These are phyloP conservation scores for Solea solea DNA, from an alignment of 2,113 vertebrate genomes.

Conservation along the genomic window DNA sequence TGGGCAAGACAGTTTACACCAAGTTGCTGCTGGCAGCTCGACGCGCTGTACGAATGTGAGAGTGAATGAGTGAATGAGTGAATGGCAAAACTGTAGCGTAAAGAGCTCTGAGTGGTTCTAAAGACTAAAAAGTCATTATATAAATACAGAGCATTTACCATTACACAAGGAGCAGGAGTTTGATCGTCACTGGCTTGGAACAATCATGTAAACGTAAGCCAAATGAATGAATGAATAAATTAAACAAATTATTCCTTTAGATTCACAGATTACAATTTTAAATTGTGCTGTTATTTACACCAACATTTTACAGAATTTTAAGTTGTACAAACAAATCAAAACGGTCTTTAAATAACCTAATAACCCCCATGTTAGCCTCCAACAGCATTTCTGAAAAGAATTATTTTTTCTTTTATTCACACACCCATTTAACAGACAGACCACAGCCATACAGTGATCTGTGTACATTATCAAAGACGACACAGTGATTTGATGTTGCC, in stretches of 20 bases:
- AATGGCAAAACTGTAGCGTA: too few species aligned
- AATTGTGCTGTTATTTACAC: conserved; percentile 30
- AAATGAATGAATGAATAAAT: conserved; percentile 19
- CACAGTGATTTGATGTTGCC: conserved; percentile 42
- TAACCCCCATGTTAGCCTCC: background rate
- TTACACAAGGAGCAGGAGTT: background rate
- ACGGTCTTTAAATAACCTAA: background rate
- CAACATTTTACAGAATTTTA: conserved; percentile 23
- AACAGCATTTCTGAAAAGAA: conserved; percentile 1
- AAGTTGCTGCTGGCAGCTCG: too few species aligned
- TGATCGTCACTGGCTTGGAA: conserved; percentile 22
- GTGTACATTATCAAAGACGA: conserved; percentile 14
- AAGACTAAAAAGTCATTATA: too few species aligned
- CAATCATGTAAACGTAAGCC: background rate
- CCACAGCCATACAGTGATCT: conserved; percentile 2
- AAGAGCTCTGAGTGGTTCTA: too few species aligned
- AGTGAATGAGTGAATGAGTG: too few species aligned
- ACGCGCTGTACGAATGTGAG: too few species aligned
- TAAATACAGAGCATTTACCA: too few species aligned
- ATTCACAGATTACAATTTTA: conserved; percentile 17
- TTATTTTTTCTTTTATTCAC: background rate
- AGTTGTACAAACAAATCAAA: conserved; percentile 22
- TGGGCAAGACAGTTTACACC: too few species aligned
- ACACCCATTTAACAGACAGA: conserved; percentile 9
- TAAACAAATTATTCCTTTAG: conserved; percentile 26